A percentile compares a stretch with the other conserved stretches of the same genome.
Conservation (phyloP, 30 jellyfish, hydroid and myxozoan species). For the Calvadosia cruxmelitensis region DNA sequence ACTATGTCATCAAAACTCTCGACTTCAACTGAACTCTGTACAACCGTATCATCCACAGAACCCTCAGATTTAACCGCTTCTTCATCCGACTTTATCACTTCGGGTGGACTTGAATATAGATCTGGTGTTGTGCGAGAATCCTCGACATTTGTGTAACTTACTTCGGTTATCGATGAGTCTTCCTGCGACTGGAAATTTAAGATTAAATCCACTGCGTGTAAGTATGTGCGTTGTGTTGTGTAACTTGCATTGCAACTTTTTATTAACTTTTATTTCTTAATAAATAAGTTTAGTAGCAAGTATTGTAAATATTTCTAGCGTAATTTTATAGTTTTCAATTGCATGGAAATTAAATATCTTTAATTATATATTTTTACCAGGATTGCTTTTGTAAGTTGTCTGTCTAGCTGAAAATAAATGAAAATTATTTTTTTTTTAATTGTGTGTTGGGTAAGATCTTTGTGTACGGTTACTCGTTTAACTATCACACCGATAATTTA, state of each 20-base stretch:
- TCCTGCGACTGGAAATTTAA: neutral
- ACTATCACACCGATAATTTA: too few species aligned
- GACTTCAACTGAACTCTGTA: neutral
- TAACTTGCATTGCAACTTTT: too few species aligned
- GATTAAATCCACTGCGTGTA: neutral
- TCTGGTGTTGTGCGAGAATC: neutral
- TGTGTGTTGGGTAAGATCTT: neutral
- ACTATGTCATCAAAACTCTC: neutral
- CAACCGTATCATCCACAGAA: neutral
- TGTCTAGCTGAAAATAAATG: neutral
- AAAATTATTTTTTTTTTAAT: too few species aligned
- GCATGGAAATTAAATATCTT: too few species aligned
- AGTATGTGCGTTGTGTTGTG: neutral
- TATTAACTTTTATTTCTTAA: too few species aligned
- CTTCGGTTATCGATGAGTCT: neutral
- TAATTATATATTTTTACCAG: too few species aligned
- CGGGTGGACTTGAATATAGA: neutral
- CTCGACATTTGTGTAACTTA: neutral
- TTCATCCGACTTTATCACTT: neutral
- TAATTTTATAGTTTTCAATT: too few species aligned
- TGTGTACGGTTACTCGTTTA: neutral
- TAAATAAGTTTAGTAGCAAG: too few species aligned
- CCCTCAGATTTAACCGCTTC: neutral
- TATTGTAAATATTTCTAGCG: too few species aligned
- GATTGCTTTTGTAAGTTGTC: neutral